Percentiles rank a stretch among this genome's conserved stretches.
These are phyloP conservation scores for Elephas maximus DNA, from an alignment of 2,113 vertebrate genomes.

Conservation along the genomic window DNA sequence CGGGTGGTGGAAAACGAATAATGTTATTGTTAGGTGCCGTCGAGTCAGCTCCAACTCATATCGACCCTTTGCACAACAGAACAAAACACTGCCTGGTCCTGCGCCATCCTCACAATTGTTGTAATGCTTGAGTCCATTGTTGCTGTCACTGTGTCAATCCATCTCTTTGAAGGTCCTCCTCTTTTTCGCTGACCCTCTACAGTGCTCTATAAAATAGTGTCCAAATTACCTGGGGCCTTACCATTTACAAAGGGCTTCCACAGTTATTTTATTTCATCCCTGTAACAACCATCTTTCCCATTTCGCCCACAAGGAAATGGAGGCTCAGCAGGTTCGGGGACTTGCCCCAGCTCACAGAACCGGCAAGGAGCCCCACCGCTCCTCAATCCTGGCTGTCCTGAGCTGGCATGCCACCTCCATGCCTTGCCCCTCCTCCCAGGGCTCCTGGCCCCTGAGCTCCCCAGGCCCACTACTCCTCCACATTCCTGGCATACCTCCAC, in stretches of 20 bases:
- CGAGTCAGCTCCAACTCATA: too few relatives aligned
- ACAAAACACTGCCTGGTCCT: too few relatives aligned
- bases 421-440: neutral
- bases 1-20: too few relatives aligned
- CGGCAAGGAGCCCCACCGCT: rapidly evolving
- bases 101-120: too few relatives aligned
- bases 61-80: too few relatives aligned
- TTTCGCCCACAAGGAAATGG: neutral
- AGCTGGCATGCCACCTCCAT: too few relatives aligned
- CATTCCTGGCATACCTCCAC: slow-evolving; percentile 69
- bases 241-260: neutral
- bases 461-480: neutral
- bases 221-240: rapidly evolving
- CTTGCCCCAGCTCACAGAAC: neutral
- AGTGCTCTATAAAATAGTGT: neutral
- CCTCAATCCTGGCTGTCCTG: neutral
- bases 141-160: too few relatives aligned
- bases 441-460: neutral
- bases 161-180: too few relatives aligned
- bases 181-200: too few relatives aligned
- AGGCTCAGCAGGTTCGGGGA: neutral
- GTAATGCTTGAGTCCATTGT: too few relatives aligned
- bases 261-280: neutral
- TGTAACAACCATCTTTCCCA: neutral
- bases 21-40: too few relatives aligned